Base-by-base conservation (phyloP, 2,113 vertebrate genomes). In the Piaya cayana region DNA sequence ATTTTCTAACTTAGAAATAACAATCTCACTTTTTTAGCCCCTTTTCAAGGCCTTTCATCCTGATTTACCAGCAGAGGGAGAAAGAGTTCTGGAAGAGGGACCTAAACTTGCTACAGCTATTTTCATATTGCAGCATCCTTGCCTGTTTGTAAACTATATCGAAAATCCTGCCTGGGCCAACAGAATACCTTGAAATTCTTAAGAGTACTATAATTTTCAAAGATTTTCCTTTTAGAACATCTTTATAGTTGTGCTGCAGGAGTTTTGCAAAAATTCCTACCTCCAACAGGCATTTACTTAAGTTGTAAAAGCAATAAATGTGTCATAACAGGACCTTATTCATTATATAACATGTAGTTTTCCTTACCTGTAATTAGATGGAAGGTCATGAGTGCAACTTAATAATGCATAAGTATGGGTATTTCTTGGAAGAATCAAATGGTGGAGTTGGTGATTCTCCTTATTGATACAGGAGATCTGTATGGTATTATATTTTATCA, bases 31-130 rank as follows among this genome's bases (percentile, higher is more conserved):
- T 39, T 47, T n/a, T 20, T 36, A 69, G 69, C 32, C 19, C 7
- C 2, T 47, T 74, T 79, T 50, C 42, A 32, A 34, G 53, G 60
- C 15, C 17, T 55, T 64, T 60, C 18, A 1, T 30, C 77, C 30
- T 64, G 50, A 58, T 2, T n/a, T 86, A 79, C 97, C 97, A 94
- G 93, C 82, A 96, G 97, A 94, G 93, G 97, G 96, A 59, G 93
- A 69, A 68, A 15, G 77, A 26, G 93, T 32, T 77, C 93, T 93
- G 86, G 63, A 49, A 65, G 64, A 12, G 1, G 21, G 67, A 36
- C 43, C 32, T 70, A 27, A 53, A 67, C 12, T 20, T 22, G 39
- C 11, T 34, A 50, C 52, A 4, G 15, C 26, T 65, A 7, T 21
- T 86, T 75, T 56, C 49, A 3, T 23, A 37, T 12, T 14, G 23